A percentile compares a stretch with the other conserved stretches of the same genome.
phyloP scores from a whole-genome alignment of 2,113 vertebrate genomes.

The Paracyprichromis sp. region DNA sequence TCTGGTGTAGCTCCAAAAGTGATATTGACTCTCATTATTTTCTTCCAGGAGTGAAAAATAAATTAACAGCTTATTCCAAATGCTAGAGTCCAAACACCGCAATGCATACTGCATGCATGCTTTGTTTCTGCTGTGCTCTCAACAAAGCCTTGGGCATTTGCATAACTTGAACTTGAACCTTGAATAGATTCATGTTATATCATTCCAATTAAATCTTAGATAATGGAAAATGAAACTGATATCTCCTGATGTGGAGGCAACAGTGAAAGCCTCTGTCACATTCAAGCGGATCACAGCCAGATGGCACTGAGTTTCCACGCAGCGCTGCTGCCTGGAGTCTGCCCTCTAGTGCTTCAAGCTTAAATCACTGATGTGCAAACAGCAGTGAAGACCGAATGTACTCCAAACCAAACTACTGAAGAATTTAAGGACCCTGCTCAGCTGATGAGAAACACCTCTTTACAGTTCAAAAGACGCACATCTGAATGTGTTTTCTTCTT shows the following conservation, averaged over 20 bases:
- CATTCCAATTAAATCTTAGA: background rate
- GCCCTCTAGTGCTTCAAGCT: conserved; percentile 5
- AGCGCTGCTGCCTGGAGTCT: background rate
- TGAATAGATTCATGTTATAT: conserved; percentile 4
- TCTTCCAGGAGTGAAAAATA: background rate
- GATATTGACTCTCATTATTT: background rate
- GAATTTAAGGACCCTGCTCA: background rate
- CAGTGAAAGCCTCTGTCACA: background rate
- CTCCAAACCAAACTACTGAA: background rate
- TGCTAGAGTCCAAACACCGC: background rate
- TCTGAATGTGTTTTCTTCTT: background rate
- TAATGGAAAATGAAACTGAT: conserved; percentile 25
- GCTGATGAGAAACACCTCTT: background rate
- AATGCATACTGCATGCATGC: background rate
- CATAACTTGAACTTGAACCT: conserved; percentile 12
- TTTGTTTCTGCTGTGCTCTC: background rate
- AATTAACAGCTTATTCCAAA: background rate
- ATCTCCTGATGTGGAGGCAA: background rate
- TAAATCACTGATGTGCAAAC: background rate
- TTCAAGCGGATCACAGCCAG: background rate
- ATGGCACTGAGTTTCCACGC: too few relatives aligned
- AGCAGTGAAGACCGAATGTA: background rate
- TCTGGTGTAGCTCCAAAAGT: background rate
- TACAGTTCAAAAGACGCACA: background rate
- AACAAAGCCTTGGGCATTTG: background rate